Percentiles rank a stretch among this genome's conserved stretches.
phyloP scores from a whole-genome alignment of 1,140 invertebrate genomes.

The Marisa cornuarietis region DNA sequence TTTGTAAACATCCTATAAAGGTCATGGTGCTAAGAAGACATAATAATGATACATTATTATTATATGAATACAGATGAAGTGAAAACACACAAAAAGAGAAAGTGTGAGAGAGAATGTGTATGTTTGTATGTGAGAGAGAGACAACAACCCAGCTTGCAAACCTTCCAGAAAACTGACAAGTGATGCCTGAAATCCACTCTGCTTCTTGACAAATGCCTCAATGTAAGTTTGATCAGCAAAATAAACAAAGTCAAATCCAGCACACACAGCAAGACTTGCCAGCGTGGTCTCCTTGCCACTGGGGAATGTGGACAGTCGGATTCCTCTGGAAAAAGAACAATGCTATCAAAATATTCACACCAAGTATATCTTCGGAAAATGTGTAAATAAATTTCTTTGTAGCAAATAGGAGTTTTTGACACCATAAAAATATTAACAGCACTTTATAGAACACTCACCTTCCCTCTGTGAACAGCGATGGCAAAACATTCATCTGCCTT shows the following conservation, averaged over 20 bases:
- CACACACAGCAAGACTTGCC: constrained; percentile 26
- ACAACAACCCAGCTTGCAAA: background rate
- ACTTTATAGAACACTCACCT: too few relatives aligned
- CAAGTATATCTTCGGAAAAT: background rate
- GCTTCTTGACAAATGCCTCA: constrained; percentile 35
- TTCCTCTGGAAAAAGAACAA: constrained; percentile 19
- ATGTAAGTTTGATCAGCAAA: background rate
- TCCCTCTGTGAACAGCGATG: too few relatives aligned
- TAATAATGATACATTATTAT: too few relatives aligned
- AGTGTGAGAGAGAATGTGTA: background rate
- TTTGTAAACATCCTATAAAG: background rate
- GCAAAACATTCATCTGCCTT: background rate
- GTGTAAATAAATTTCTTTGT: background rate
- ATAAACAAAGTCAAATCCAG: constrained; percentile 33
- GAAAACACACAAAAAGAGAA: background rate
- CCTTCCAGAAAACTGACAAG: constrained; percentile 22
- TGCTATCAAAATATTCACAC: background rate
- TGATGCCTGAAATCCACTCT: constrained; percentile 25
- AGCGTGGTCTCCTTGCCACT: constrained; percentile 6
- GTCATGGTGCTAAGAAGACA: too few relatives aligned
- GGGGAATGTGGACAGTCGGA: background rate
- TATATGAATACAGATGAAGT: background rate
- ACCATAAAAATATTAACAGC: background rate
- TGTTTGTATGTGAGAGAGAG: too few relatives aligned
- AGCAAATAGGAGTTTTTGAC: background rate